A percentile compares a stretch with the other conserved stretches of the same genome.
Conservation (phyloP, 2,888 invertebrate species). For the Marasmarcha lunaedactyla region DNA sequence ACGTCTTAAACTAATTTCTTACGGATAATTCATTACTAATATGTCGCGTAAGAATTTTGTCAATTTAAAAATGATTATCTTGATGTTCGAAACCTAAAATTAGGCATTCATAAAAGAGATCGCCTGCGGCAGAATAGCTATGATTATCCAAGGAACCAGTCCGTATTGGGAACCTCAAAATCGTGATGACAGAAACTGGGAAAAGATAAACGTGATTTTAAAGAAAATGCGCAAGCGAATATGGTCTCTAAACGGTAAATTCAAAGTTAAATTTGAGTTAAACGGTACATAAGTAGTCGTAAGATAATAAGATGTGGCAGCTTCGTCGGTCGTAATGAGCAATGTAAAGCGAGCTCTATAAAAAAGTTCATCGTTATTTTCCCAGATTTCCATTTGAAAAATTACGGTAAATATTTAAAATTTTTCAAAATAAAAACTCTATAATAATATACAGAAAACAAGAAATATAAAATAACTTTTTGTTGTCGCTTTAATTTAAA, state of each 20-base stretch:
- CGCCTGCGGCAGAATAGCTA: constrained; percentile 44
- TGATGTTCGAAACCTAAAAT: constrained; percentile 30
- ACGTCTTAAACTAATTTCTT: constrained; percentile 4
- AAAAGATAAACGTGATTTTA: constrained; percentile 28
- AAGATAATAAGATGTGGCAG: constrained; percentile 43
- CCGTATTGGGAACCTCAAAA: constrained; percentile 42
- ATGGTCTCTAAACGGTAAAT: constrained; percentile 16
- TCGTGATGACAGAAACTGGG: constrained; percentile 40
- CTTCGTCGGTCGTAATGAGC: constrained; percentile 40
- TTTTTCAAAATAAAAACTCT: constrained; percentile 1
- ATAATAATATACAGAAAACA: constrained; percentile 1
- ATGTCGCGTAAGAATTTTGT: constrained; percentile 27
- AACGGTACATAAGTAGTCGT: constrained; percentile 22
- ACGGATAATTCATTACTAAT: constrained; percentile 16
- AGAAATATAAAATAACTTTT: no score
- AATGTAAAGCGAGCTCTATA: constrained; percentile 30
- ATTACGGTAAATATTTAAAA: constrained; percentile 13
- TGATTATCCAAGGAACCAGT: constrained; percentile 42
- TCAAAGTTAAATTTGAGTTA: constrained; percentile 22
- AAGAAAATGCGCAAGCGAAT: constrained; percentile 19
- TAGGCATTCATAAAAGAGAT: constrained; percentile 52
- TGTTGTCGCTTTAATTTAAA: no score
- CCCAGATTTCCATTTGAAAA: constrained; percentile 23
- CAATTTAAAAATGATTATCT: constrained; percentile 38
- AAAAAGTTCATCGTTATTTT: constrained; percentile 39